phyloP scores from a whole-genome alignment of 2,113 vertebrate genomes.

The Silurus meridionalis region DNA sequence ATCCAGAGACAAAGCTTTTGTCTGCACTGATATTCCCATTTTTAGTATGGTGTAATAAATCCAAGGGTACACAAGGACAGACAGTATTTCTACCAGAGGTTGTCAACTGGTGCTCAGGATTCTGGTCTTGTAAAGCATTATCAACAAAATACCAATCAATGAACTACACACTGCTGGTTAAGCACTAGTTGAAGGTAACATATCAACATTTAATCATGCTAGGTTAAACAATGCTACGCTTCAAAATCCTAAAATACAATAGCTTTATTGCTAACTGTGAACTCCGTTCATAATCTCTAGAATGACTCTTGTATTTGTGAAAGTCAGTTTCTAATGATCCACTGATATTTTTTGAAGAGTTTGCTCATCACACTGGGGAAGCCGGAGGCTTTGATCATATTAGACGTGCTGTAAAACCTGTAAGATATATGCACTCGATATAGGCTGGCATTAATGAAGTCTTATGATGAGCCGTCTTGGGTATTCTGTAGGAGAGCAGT shows the following conservation, averaged over 20 bases:
- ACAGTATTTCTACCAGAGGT: background rate
- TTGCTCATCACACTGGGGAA: background rate
- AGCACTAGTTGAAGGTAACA: background rate
- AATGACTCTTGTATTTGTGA: background rate
- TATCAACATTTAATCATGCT: background rate
- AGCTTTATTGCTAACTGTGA: background rate
- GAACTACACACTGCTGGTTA: background rate
- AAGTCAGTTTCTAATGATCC: background rate
- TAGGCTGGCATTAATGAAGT: conserved; percentile 6
- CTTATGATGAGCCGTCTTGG: background rate
- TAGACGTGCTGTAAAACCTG: background rate
- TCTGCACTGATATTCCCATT: conserved; percentile 15
- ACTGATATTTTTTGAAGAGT: background rate
- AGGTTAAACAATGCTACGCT: background rate
- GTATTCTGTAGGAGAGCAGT: background rate
- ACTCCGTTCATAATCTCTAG: background rate
- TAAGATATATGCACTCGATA: background rate
- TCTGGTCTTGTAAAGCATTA: background rate
- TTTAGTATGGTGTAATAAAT: background rate
- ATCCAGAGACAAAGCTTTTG: conserved; percentile 32
- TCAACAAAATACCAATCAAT: background rate
- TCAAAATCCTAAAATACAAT: background rate
- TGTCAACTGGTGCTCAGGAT: background rate
- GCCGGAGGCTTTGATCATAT: background rate
- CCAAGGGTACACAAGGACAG: background rate